Evolutionary conservation across 2,888 invertebrate genomes (phyloP).

Genomic region (Dorcus parallelipipedus): DNA sequence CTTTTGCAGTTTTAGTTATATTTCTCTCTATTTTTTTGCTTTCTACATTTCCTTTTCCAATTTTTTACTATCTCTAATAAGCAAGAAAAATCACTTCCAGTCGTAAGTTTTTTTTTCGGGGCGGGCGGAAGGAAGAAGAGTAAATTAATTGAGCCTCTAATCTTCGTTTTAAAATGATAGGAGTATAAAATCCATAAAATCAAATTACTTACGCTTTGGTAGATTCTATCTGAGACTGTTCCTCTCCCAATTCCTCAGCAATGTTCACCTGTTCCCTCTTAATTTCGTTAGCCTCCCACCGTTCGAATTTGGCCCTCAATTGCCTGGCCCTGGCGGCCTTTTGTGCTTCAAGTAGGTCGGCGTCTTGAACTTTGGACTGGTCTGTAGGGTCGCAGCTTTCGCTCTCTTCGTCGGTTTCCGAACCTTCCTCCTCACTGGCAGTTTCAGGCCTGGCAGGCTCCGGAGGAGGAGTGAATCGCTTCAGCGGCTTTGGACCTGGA

Average conservation of each 20-base stretch:
- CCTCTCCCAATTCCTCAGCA: slow-evolving; percentile 53
- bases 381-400: slow-evolving; percentile 53
- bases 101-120: too few species aligned
- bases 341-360: slow-evolving; percentile 52
- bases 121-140: too few species aligned
- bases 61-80: too few species aligned
- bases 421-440: slow-evolving; percentile 45
- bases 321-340: slow-evolving; percentile 79
- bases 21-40: too few species aligned
- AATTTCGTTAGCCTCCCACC: slow-evolving; percentile 73
- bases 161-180: too few species aligned
- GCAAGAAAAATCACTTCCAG: too few species aligned
- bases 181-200: too few species aligned
- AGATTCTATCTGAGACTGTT: slow-evolving; percentile 78
- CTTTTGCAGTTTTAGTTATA: too few species aligned
- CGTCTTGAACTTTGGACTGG: slow-evolving; percentile 33
- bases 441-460: slow-evolving; percentile 51
- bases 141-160: too few species aligned
- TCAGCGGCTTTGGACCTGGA: slow-evolving; percentile 72
- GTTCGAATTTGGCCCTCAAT: slow-evolving; percentile 82
- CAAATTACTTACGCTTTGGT: slow-evolving; percentile 64
- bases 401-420: slow-evolving; percentile 46
- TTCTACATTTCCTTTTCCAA: too few species aligned
- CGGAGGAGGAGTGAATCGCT: slow-evolving; percentile 87
- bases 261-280: slow-evolving; percentile 53